Base-by-base conservation (phyloP, 2,888 invertebrate species). In the Omphaloscelis lunosa region DNA sequence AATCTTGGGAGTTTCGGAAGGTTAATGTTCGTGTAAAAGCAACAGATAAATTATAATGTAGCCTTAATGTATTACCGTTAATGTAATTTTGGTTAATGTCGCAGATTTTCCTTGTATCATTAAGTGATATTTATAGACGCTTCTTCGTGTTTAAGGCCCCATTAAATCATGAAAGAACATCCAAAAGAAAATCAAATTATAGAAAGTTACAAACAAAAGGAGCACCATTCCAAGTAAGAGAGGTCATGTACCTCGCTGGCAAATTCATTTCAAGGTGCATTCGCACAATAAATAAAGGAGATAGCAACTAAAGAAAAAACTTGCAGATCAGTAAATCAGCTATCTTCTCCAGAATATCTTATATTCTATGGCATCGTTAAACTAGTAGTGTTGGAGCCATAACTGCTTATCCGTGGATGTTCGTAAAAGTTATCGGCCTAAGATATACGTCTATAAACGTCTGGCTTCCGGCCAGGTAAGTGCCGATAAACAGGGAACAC, bases 391-490 rank as follows among this genome's bases (percentile, higher is more conserved):
- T 72, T 70, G 59, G 48, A 66, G 73, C 71, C 59, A 80, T 88
- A 79, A 84, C 84, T 77, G 68, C 69, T 86, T 81, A 83, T 80
- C 77, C 75, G 75, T 75, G 34, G 51, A 58, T 75, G 72, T 82
- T 77, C 78, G 75, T 86, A 88, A 88, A 88, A 86, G 79, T 86
- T 88, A 80, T 86, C 86, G 77, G 77, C 65, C 77, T 41, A 80
- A 82, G 82, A 83, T 79, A 80, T 80, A 72, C 39, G 74, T 62
- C 67, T 63, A 77, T 81, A 86, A 86, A 82, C 66, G 74, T 70
- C 87, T 86, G 87, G 81, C 86, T 83, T 77, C 79, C 66, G 80
- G 77, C 84, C 88, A 85, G 88, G 87, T 88, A 86, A 84, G 74
- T 81, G 79, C 72, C 81, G 86, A 85, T 88, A 88, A 88, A 87